Conservation (phyloP, 37 sponge, comb jelly and placozoan genomes). For the Cliona cf. orientalis region DNA sequence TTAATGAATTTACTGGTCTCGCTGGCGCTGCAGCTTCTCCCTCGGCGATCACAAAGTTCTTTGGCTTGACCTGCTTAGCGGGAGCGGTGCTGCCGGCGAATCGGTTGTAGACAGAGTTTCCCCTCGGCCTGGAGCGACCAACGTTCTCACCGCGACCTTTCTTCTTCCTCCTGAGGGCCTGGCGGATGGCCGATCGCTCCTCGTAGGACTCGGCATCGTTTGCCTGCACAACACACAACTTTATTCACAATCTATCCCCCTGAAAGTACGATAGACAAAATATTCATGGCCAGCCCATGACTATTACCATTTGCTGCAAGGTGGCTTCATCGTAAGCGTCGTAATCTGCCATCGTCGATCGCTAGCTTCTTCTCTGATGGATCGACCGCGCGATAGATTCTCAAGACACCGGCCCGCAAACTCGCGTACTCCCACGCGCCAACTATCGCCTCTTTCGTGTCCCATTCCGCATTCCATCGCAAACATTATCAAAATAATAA, state of each 20-base stretch:
- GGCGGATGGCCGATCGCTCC: conserved; percentile 69
- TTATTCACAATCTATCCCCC: not conserved
- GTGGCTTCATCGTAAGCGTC: conserved; percentile 51
- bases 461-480: no score
- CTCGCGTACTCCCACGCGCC: no score
- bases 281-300: not conserved
- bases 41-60: no score
- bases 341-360: conserved; percentile 50
- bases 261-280: not conserved
- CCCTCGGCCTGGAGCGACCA: not conserved
- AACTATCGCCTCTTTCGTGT: no score
- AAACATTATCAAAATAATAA: no score
- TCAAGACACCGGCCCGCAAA: no score
- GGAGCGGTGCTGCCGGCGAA: conserved; percentile 38
- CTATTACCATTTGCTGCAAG: conserved; percentile 49
- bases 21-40: no score
- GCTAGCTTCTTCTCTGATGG: no score
- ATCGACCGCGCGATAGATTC: no score
- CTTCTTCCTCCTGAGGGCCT: conserved; percentile 60
- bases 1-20: no score
- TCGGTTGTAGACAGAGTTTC: conserved; percentile 63
- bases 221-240: conserved; percentile 34
- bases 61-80: not conserved
- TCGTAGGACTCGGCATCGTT: conserved; percentile 66
- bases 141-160: conserved; percentile 37